These are phyloP conservation scores for Merluccius polli DNA, from an alignment of 2,797 vertebrate genomes.

Conservation along the genomic window DNA sequence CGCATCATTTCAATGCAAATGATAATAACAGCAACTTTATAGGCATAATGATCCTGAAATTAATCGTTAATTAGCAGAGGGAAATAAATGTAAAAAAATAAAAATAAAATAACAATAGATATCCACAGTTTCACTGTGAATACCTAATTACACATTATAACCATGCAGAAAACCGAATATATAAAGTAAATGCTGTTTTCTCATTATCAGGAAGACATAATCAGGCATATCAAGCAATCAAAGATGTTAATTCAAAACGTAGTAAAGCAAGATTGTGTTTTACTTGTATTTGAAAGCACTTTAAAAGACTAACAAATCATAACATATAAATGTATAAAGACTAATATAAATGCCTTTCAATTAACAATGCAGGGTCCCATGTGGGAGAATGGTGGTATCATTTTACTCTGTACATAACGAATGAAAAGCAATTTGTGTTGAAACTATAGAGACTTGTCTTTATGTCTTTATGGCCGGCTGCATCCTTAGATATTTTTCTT, in stretches of 20 bases:
- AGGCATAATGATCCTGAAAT: conserved; percentile 17
- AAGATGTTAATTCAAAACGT: background rate
- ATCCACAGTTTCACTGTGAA: no score
- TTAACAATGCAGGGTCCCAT: conserved; percentile 23
- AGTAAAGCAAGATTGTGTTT: background rate
- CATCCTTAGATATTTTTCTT: conserved; percentile 8
- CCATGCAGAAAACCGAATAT: conserved; percentile 55
- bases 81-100: conserved; percentile 28
- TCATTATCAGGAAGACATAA: conserved; percentile 19
- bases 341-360: conserved; percentile 24
- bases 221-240: conserved; percentile 47
- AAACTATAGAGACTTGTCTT: conserved; percentile 14
- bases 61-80: conserved; percentile 12
- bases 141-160: conserved; percentile 36
- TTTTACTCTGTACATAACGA: conserved; percentile 20
- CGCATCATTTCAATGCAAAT: background rate
- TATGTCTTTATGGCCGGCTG: conserved; percentile 5
- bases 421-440: conserved; percentile 19
- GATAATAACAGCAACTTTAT: background rate
- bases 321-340: conserved; percentile 22
- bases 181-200: conserved; percentile 31
- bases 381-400: conserved; percentile 8
- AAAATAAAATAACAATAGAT: conserved; percentile 25
- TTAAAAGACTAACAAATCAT: conserved; percentile 26
- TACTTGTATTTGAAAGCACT: conserved; percentile 21